Evolutionary conservation across 2,797 vertebrate genomes (phyloP).

Genomic region (Argentina silus): DNA sequence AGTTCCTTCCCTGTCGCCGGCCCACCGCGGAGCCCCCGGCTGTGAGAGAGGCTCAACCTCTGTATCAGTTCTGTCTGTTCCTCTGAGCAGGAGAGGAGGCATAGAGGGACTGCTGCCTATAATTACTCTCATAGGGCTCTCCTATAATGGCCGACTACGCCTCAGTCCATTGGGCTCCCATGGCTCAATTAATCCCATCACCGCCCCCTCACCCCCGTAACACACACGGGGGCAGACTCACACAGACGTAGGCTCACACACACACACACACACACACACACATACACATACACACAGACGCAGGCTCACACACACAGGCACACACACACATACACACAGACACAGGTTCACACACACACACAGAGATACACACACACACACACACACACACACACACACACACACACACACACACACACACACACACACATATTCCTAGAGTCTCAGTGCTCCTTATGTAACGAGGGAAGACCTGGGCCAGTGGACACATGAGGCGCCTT

Average conservation of each 20-base stretch:
- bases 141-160: slow-evolving; percentile 45
- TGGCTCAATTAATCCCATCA: slow-evolving; percentile 49
- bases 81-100: too few relatives aligned
- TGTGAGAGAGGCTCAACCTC: too few relatives aligned
- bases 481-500: not conserved
- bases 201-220: slow-evolving; percentile 36
- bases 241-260: slow-evolving; percentile 12
- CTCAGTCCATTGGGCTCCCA: slow-evolving; percentile 39
- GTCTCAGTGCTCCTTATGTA: not conserved
- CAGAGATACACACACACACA: too few relatives aligned
- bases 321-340: not conserved
- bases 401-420: not conserved
- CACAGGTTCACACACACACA: not conserved
- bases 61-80: too few relatives aligned
- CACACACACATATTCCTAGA: too few relatives aligned
- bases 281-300: not conserved
- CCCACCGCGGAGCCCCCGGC: too few relatives aligned
- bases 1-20: too few relatives aligned
- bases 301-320: not conserved
- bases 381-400: too few relatives aligned
- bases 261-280: slow-evolving; percentile 22
- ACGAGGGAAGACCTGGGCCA: not conserved
- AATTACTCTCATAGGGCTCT: slow-evolving; percentile 36
- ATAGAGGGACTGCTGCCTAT: too few relatives aligned
- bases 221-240: not conserved